A percentile compares a stretch with the other conserved stretches of the same genome.
Evolutionary conservation across 2,888 invertebrate species (phyloP).

Genomic region (Eremobia ochroleuca): DNA sequence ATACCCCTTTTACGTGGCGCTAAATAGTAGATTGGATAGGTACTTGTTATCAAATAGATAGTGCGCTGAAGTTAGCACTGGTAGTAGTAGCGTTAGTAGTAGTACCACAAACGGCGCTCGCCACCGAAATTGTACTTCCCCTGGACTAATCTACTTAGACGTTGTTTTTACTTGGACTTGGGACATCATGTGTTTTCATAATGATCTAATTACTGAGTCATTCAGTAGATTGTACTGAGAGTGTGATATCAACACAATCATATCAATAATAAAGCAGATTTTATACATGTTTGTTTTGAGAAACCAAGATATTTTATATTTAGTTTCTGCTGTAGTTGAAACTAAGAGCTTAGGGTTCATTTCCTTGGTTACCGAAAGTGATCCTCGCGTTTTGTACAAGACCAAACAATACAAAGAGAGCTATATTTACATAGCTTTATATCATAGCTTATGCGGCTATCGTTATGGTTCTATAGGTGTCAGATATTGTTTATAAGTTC

Average conservation of each 20-base stretch:
- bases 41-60: neutral
- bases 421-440: neutral
- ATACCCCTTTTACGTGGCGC: neutral
- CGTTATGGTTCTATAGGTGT: slow-evolving; percentile 16
- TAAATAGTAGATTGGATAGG: neutral
- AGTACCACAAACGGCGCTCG: neutral
- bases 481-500: slow-evolving; percentile 28
- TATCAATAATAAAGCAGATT: slow-evolving; percentile 1
- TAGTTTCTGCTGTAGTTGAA: neutral
- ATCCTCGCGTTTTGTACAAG: neutral
- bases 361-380: neutral
- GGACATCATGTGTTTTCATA: slow-evolving; percentile 19
- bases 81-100: neutral
- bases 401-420: neutral
- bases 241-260: slow-evolving; percentile 7
- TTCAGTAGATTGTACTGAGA: slow-evolving; percentile 1
- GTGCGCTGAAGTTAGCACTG: neutral
- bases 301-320: neutral
- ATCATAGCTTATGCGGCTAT: neutral
- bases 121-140: neutral
- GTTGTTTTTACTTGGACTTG: slow-evolving; percentile 8
- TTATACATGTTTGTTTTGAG: neutral
- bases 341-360: neutral
- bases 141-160: neutral
- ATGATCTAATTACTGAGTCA: slow-evolving; percentile 45